Evolutionary conservation across 1,140 invertebrate species (phyloP), one percentile per base, ranked within the genome.

Genomic region (Lamellibrachia luymesi): DNA sequence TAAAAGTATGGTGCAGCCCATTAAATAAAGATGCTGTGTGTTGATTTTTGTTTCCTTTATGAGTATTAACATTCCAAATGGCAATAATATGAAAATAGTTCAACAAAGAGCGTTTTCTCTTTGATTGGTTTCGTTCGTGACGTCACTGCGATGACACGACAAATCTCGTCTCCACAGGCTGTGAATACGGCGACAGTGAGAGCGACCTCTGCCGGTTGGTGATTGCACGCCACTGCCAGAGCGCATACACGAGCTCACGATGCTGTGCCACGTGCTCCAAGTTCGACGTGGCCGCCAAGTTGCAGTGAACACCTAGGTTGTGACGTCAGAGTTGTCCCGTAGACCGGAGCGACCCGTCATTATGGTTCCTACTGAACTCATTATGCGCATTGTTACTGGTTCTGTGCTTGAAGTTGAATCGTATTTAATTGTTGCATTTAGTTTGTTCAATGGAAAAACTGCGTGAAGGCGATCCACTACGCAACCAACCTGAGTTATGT

Each of bases 211-310:
- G 64, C 25, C 64, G 64, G 64, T 22, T 80, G 64, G 64, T 80
- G 64, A 80, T 22, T 10, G 7, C 64, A 80, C 64, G 64, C 13
- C 64, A 80, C 64, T 91, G 91, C 91, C 51, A 91, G 49, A 50
- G 49, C 91, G 51, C 49, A 2, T 91, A 91, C 91, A 91, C 49
- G 8, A 13, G 91, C 5, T 91, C 91, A 51, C 91, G 49, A 17
- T 91, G 91, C 91, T 91, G 91, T n/a, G 91, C 91, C 91, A 91
- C 91, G 91, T 91, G 91, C 91, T 4, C 13, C 91, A 2, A 51
- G 64, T 80, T 80, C 64, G 64, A 17, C 17, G 64, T 80, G 8
- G 13, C 64, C 64, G 64, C 64, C 64, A 80, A 1, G 64, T 17
- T 80, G 64, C 64, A 80, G 64, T 80, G 64, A 80, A 80, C 64